phyloP scores from a whole-genome alignment of 2,888 invertebrate species.

The Pristionchus mayeri region DNA sequence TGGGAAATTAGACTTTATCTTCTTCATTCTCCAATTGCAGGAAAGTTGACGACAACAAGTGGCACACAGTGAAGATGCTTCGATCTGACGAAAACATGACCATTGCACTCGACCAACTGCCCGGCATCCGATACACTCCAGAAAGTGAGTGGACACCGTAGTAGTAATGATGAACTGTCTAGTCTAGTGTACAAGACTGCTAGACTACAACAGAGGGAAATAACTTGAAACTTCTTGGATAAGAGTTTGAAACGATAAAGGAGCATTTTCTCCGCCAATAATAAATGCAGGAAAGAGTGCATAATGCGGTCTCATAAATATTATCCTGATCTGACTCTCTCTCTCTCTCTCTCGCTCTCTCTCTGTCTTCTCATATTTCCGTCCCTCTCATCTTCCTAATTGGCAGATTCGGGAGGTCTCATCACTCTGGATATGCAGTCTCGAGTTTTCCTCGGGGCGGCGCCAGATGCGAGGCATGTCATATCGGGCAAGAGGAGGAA shows the following conservation, averaged over 20 bases:
- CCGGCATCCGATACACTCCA: slow-evolving; percentile 68
- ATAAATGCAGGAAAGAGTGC: no score
- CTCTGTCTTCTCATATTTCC: no score
- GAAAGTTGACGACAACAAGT: slow-evolving; percentile 51
- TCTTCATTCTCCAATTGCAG: slow-evolving; percentile 21
- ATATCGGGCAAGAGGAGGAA: slow-evolving; percentile 36
- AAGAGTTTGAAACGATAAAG: no score
- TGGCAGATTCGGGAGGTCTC: slow-evolving; percentile 60
- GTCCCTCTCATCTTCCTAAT: no score
- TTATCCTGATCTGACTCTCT: no score
- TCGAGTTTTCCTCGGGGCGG: slow-evolving; percentile 68
- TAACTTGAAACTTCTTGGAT: no score
- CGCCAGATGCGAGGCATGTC: slow-evolving; percentile 64
- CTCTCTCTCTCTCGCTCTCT: no score
- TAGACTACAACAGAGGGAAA: no score
- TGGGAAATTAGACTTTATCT: background rate
- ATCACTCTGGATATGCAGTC: slow-evolving; percentile 71
- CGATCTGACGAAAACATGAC: slow-evolving; percentile 66
- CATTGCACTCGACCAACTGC: slow-evolving; percentile 65
- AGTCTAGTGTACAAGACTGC: no score
- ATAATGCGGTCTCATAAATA: no score
- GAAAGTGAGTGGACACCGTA: slow-evolving; percentile 52
- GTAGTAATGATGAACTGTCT: no score
- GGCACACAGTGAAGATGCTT: slow-evolving; percentile 52
- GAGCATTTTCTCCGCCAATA: no score